Evolutionary conservation across 2,888 invertebrate genomes (phyloP).

Genomic region (Anarsia innoxiella): DNA sequence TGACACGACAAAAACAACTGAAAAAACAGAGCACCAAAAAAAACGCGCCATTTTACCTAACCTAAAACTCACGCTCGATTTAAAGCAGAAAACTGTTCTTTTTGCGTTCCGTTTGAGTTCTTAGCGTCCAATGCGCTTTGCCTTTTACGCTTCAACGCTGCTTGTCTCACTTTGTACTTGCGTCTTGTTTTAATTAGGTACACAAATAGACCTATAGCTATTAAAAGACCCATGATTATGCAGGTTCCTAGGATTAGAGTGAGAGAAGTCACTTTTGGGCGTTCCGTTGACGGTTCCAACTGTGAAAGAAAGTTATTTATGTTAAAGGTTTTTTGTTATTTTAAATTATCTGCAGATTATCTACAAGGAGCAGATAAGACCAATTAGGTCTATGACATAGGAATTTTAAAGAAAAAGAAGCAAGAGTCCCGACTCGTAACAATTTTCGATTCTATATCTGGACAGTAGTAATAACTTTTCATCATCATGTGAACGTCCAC

Average conservation of each 20-base stretch:
- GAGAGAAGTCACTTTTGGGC: constrained; percentile 26
- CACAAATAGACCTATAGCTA: constrained; percentile 47
- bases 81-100: constrained; percentile 50
- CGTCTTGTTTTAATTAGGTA: constrained; percentile 52
- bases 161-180: constrained; percentile 39
- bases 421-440: no score
- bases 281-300: constrained; percentile 44
- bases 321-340: not conserved
- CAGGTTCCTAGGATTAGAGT: constrained; percentile 47
- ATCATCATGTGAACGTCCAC: no score
- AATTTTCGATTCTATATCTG: no score
- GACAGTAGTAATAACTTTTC: no score
- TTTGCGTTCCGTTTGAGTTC: constrained; percentile 38
- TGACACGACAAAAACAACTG: no score
- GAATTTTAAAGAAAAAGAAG: no score
- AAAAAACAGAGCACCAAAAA: no score
- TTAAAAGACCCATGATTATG: constrained; percentile 42
- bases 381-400: no score
- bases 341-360: no score
- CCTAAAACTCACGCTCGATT: constrained; percentile 42
- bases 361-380: no score
- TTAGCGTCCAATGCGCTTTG: constrained; percentile 47
- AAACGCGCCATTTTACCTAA: no score
- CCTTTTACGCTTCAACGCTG: constrained; percentile 49
- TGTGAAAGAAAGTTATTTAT: constrained; percentile 27